phyloP scores from a whole-genome alignment of 2,113 vertebrate genomes.

The Aix galericulata region DNA sequence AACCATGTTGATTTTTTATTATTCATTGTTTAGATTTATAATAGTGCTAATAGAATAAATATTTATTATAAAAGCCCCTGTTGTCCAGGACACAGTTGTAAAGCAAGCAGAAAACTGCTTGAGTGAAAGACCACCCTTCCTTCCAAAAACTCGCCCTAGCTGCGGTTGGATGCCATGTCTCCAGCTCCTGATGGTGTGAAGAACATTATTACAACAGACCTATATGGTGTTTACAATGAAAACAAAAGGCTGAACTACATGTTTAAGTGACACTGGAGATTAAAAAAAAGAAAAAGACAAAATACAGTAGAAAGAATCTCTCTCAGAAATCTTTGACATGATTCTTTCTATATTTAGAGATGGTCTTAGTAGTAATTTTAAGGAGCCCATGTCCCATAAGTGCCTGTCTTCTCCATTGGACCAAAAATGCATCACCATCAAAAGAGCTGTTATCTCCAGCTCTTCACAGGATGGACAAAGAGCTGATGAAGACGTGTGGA shows the following conservation, averaged over 20 bases:
- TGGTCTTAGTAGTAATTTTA: not conserved
- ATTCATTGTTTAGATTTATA: slow-evolving; percentile 1
- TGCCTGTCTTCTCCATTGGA: not conserved
- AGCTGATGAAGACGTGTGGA: not conserved
- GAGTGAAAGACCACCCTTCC: not conserved
- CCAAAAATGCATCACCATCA: not conserved
- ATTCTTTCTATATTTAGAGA: not conserved
- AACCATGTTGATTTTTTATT: not conserved
- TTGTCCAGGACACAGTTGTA: not conserved
- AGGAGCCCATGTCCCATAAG: not conserved
- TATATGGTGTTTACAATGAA: not conserved
- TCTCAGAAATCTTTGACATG: not conserved
- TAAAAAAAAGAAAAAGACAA: not conserved
- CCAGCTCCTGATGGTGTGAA: not conserved
- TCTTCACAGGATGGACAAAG: not conserved
- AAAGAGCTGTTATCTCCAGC: not conserved
- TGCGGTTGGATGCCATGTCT: not conserved
- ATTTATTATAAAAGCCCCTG: not conserved
- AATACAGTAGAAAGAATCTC: not conserved
- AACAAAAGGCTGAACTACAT: not conserved
- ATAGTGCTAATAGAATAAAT: not conserved
- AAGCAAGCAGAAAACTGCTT: not conserved
- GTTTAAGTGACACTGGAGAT: not conserved
- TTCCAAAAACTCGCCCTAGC: not conserved
- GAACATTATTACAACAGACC: not conserved